phyloP scores from a whole-genome alignment of 1,140 invertebrate species.

The Ostrea denselamellosa region DNA sequence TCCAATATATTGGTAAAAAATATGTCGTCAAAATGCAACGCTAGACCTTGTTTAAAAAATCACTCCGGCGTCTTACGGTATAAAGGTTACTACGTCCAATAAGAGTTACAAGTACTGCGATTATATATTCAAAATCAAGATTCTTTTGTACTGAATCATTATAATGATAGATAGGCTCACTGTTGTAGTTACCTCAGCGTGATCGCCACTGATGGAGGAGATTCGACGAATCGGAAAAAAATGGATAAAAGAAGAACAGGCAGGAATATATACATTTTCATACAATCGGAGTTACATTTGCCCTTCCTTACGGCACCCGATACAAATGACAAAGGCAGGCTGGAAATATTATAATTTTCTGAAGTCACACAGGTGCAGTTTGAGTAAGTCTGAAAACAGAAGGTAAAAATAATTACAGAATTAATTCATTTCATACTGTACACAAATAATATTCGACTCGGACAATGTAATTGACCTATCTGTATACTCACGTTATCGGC shows the following conservation, averaged over 20 bases:
- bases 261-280: constrained; percentile 84
- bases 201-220: constrained; percentile 88
- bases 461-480: not conserved
- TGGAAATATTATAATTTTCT: constrained; percentile 25
- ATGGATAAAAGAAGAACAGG: constrained; percentile 84
- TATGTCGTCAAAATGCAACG: no score
- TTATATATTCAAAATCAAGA: no score
- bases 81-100: no score
- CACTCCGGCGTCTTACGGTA: no score
- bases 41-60: no score
- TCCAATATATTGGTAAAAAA: no score
- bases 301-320: constrained; percentile 73
- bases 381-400: constrained; percentile 53
- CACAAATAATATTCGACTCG: no score
- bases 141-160: no score
- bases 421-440: no score
- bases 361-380: constrained; percentile 51
- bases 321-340: not conserved
- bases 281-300: constrained; percentile 84
- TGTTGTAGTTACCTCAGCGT: constrained; percentile 83
- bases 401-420: not conserved
- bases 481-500: not conserved
- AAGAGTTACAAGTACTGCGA: no score
- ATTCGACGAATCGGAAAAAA: constrained; percentile 87
- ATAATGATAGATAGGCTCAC: not conserved